Evolutionary conservation across 2,797 vertebrate species (phyloP).

Genomic region (Liasis olivaceus): DNA sequence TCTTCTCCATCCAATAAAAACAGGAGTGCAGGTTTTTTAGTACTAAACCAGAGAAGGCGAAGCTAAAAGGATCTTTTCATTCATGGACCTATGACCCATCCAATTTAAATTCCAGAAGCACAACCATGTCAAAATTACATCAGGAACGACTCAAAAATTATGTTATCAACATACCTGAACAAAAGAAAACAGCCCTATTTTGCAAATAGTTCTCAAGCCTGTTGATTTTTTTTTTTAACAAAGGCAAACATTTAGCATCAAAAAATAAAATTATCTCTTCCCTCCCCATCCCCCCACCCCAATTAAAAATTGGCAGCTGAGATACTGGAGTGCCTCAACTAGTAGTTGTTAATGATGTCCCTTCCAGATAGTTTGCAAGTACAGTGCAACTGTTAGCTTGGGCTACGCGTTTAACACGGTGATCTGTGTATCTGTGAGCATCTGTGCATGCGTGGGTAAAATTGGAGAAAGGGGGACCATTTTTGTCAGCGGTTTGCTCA

Average conservation of each 20-base stretch:
- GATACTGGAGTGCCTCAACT: conserved; percentile 53
- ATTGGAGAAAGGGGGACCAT: background rate
- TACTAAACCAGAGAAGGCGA: conserved; percentile 21
- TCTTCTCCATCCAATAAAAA: conserved; percentile 19
- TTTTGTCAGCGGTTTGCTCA: conserved; percentile 38
- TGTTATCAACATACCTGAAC: conserved; percentile 62
- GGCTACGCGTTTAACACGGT: conserved; percentile 59
- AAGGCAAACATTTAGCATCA: conserved; percentile 44
- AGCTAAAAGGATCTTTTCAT: conserved; percentile 57
- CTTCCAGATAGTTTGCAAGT: conserved; percentile 59
- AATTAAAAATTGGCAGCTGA: conserved; percentile 61
- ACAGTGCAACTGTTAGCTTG: conserved; percentile 61
- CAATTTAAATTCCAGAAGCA: conserved; percentile 60
- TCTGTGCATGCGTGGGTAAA: conserved; percentile 8
- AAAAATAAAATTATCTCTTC: conserved; percentile 53
- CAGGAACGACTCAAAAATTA: conserved; percentile 49
- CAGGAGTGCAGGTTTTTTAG: conserved; percentile 39
- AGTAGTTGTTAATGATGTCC: conserved; percentile 66
- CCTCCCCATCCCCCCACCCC: conserved; percentile 49
- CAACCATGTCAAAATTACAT: conserved; percentile 48
- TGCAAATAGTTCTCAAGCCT: conserved; percentile 43
- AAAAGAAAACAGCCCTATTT: conserved; percentile 42
- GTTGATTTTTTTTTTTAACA: conserved; percentile 26
- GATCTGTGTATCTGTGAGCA: background rate
- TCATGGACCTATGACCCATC: conserved; percentile 30